Evolutionary conservation across 2,113 vertebrate species (phyloP), one percentile per base, ranked within the genome.

Genomic region (Cyprinodon tularosa): DNA sequence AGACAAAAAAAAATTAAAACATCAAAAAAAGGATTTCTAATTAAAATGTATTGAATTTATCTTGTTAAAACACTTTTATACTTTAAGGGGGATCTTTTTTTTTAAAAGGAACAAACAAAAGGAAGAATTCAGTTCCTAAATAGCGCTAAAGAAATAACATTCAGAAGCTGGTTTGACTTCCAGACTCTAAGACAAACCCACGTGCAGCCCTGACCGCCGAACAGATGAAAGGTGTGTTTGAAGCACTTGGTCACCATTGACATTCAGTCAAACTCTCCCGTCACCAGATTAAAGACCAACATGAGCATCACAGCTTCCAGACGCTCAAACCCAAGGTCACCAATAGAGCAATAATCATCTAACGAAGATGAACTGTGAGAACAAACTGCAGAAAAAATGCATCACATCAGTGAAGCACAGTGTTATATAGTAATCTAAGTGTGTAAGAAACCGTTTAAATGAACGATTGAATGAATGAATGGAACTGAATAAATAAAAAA

Each of bases 181-280:
- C 20, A 66, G 12, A 13, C 64, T 66, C 20, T 13, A 9, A 45
- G 4, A 44, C 10, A 44, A 20, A 42, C 17, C 39, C 11, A 61
- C n/a, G 20, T 10, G 37, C 1, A 1, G 36, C 37, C 1, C 5
- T 17, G 8, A 29, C 17, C 48, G 12, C 11, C 38, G 61, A 38
- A 40, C 39, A 42, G 62, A 82, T 77, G n/a, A 82, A 77, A 79
- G 66, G 68, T 60, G 60, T 29, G 38, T 87, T 42, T 84, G 73
- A 79, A 84, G 65, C 12, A 14, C 61, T 13, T 66, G 44, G 50
- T 37, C 17, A 40, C 65, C 8, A 15, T 39, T 81, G 85, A 82
- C 82, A 72, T 82, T 84, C 79, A 74, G 50, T 38, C 4, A 69
- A 62, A 62, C 76, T 74, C 45, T n/a, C 64, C 66, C 22, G 71